Evolutionary conservation across 2,888 invertebrate species (phyloP).

Genomic region (Acleris holmiana): DNA sequence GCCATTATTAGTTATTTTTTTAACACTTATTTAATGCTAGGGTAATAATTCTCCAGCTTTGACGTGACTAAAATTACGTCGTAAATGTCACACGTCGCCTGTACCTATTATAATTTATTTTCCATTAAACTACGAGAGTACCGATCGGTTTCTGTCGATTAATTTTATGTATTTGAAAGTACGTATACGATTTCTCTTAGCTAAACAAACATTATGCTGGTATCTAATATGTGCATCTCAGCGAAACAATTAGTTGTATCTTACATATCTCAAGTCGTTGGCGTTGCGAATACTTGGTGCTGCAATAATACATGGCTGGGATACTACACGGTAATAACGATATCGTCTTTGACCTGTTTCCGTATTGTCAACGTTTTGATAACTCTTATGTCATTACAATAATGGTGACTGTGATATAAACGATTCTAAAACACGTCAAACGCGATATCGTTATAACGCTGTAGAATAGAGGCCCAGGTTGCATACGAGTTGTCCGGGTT

Average conservation of each 20-base stretch:
- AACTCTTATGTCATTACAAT: too few relatives aligned
- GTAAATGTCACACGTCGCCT: too few relatives aligned
- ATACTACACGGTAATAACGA: too few relatives aligned
- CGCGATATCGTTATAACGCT: too few relatives aligned
- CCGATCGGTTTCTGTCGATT: background rate
- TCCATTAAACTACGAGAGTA: background rate
- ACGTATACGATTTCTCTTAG: background rate
- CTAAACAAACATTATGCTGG: background rate
- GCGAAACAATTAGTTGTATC: constrained; percentile 21
- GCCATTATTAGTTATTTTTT: background rate
- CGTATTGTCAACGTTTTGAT: too few relatives aligned
- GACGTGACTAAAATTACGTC: background rate
- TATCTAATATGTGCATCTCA: constrained; percentile 10
- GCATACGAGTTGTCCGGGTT: constrained; percentile 37
- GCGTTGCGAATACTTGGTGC: constrained; percentile 20
- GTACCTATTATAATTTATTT: background rate
- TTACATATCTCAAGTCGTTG: constrained; percentile 9
- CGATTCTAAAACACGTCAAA: too few relatives aligned
- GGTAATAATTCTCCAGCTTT: background rate
- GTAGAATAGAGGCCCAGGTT: constrained; percentile 15
- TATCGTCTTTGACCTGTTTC: too few relatives aligned
- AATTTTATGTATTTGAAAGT: constrained; percentile 3
- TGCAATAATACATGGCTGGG: constrained; percentile 24
- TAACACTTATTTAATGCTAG: background rate
- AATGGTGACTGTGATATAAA: too few relatives aligned